Evolutionary conservation across 1,140 invertebrate species (phyloP), one percentile per base, ranked within the genome.

Genomic region (Xylocopa sonorina): DNA sequence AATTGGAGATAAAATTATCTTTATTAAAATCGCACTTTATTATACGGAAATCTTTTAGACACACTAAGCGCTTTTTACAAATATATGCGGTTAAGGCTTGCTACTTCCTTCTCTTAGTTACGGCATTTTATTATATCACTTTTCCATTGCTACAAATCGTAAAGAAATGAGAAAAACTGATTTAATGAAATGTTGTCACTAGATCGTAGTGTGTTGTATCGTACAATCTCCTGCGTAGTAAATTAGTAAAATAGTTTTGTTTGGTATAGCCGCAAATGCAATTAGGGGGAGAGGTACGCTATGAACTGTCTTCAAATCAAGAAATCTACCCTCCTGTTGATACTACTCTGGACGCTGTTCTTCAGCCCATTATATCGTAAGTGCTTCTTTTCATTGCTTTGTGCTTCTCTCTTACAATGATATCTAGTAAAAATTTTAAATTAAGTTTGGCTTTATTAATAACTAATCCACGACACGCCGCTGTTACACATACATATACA

Each of bases 311-410:
- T 88, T 91, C 91, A 81, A 92, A 93, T 90, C 91, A 91, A 86
- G 90, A 92, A 83, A 91, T 90, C 87, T 91, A 90, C 84, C 89
- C 90, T 79, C 90, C 90, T 51, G 87, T 86, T 81, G 91, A 93
- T 81, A 89, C 89, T 78, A 93, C 92, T 81, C 76, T 93, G 88
- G 92, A 93, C 72, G 92, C 90, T 83, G 91, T 93, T 87, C 91
- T 93, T 79, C 91, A 93, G 82, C 92, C 92, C 77, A 93, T 93
- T 87, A 93, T 93, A 91, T 93, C 92, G 92, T 93, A 90, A 93
- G 92, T 91, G 82, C 77, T 87, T 78, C 63, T 64, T 80, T 80
- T 85, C 78, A 58, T 86, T 63, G 80, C 85, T 87, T 78, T n/a
- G 32, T 66, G 72, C 80, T 82, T 81, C 48, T 12, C 71, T 68